These are phyloP conservation scores for Chrysocyon brachyurus DNA, from an alignment of 2,797 vertebrate genomes.

Conservation along the genomic window DNA sequence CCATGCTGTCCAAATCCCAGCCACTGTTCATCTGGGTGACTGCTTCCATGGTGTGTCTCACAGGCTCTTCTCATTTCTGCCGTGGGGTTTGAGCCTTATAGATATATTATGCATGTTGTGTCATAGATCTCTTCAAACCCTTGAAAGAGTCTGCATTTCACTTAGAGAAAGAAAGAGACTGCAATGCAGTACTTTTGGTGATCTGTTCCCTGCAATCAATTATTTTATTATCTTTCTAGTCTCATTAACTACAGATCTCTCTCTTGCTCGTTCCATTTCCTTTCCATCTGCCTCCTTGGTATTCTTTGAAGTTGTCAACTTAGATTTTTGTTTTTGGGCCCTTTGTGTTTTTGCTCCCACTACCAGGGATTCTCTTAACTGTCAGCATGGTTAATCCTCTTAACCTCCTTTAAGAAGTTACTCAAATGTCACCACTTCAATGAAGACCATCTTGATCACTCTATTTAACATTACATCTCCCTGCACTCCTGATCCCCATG, in stretches of 20 bases:
- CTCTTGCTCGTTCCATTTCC: neutral
- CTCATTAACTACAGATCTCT: neutral
- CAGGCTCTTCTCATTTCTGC: neutral
- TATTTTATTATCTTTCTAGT: neutral
- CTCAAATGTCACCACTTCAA: neutral
- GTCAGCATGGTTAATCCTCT: neutral
- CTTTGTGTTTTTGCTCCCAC: neutral
- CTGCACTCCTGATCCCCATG: neutral
- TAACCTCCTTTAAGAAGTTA: neutral
- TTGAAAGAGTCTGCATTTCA: neutral
- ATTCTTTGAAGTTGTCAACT: neutral
- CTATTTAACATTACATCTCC: neutral
- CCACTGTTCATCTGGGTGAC: neutral
- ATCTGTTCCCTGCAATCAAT: neutral
- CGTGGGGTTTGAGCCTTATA: neutral
- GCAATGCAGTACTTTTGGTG: neutral
- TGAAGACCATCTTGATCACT: neutral
- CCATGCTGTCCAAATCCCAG: rapidly evolving
- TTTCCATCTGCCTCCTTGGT: neutral
- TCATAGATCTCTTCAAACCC: neutral
- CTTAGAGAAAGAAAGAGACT: neutral
- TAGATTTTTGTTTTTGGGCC: neutral
- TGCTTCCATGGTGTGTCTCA: neutral
- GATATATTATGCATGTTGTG: rapidly evolving
- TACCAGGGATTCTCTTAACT: neutral